These are phyloP conservation scores for Thripadectes ignobilis DNA, from an alignment of 2,797 vertebrate species.

Conservation along the genomic window DNA sequence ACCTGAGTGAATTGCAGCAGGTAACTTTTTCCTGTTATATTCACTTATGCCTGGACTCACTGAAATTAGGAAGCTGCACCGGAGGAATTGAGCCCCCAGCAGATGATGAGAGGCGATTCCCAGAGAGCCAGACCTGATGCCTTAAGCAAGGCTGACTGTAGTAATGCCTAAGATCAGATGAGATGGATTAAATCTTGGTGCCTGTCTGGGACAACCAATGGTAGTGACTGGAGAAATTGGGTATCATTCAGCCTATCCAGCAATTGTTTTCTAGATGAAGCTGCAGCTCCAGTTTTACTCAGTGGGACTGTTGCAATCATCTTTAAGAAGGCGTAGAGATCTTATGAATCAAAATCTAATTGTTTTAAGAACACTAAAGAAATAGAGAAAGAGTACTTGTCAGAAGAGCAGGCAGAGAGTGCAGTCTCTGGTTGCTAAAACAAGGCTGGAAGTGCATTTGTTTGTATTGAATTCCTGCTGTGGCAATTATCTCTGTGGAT, in stretches of 20 bases:
- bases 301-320: not conserved
- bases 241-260: not conserved
- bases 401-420: not conserved
- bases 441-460: not conserved
- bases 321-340: not conserved
- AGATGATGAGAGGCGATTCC: not conserved
- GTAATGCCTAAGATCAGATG: not conserved
- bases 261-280: not conserved
- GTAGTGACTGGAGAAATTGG: not conserved
- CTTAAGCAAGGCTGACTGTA: not conserved
- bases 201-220: not conserved
- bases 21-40: not conserved
- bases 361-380: not conserved
- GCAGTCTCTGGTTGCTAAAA: not conserved
- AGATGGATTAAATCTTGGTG: not conserved
- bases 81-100: not conserved
- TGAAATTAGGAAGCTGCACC: not conserved
- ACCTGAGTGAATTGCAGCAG: not conserved
- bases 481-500: constrained; percentile 1
- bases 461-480: not conserved
- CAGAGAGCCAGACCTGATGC: not conserved
- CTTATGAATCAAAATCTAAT: not conserved
- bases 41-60: not conserved
- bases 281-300: not conserved
- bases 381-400: not conserved